Percentiles rank a stretch among this genome's conserved stretches.
These are phyloP conservation scores for Centropristis striata DNA, from an alignment of 2,113 vertebrate genomes.

Conservation along the genomic window DNA sequence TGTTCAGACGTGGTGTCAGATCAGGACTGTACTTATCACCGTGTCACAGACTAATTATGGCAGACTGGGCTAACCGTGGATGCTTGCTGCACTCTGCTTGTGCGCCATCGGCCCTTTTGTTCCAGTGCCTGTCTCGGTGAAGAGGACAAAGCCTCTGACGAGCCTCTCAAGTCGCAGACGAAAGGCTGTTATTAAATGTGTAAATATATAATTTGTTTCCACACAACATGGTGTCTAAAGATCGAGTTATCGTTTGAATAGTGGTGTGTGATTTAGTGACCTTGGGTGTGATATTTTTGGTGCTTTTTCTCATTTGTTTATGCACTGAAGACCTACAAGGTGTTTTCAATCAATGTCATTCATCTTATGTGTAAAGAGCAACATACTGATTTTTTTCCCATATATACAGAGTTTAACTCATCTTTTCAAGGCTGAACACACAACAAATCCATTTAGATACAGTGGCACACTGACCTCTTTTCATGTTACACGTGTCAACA, in stretches of 20 bases:
- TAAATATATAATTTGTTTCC: constrained; percentile 13
- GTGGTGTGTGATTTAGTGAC: not conserved
- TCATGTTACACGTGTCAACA: not conserved
- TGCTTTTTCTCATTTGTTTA: not conserved
- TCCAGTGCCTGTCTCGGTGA: constrained; percentile 15
- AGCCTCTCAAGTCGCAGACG: not conserved
- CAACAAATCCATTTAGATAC: not conserved
- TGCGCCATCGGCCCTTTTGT: constrained; percentile 48
- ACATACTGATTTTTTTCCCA: not conserved
- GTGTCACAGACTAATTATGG: constrained; percentile 50
- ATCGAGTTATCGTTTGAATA: not conserved
- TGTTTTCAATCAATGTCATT: not conserved
- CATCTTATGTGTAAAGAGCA: not conserved
- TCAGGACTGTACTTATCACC: constrained; percentile 16
- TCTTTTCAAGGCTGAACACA: not conserved
- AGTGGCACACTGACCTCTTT: not conserved
- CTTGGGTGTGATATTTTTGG: not conserved
- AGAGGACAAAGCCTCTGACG: constrained; percentile 21
- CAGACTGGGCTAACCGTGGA: constrained; percentile 21
- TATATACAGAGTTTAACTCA: not conserved
- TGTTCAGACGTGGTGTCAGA: constrained; percentile 17
- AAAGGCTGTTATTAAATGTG: constrained; percentile 40
- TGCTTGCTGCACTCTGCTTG: constrained; percentile 28
- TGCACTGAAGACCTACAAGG: not conserved
- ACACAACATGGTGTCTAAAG: not conserved